A percentile compares a stretch with the other conserved stretches of the same genome.
Conservation (phyloP, 2,113 vertebrate species). For the Gymnobelideus leadbeateri region DNA sequence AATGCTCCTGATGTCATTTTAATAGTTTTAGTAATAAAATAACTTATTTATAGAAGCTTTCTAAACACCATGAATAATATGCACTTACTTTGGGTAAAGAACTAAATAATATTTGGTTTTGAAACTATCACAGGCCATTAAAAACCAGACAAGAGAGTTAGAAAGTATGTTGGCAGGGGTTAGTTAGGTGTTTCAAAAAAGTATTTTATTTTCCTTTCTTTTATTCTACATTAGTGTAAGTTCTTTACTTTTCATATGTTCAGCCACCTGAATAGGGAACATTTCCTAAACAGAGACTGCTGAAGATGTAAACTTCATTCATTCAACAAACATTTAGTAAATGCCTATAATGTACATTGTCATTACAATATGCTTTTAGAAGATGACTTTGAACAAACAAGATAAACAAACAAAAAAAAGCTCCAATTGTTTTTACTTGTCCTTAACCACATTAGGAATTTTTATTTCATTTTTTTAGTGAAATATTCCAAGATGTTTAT, state of each 20-base stretch:
- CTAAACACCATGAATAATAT: slow-evolving; percentile 57
- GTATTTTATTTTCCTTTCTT: slow-evolving; percentile 23
- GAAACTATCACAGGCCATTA: slow-evolving; percentile 36
- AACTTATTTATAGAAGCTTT: slow-evolving; percentile 41
- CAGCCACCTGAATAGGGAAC: not conserved
- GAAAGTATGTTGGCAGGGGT: slow-evolving; percentile 17
- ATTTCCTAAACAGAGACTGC: slow-evolving; percentile 18
- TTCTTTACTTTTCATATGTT: slow-evolving; percentile 22
- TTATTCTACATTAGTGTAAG: slow-evolving; percentile 35
- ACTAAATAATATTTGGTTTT: slow-evolving; percentile 40
- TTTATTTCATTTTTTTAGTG: not conserved
- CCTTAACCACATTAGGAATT: slow-evolving; percentile 53
- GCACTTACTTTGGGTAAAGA: slow-evolving; percentile 36
- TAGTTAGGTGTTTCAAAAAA: not conserved
- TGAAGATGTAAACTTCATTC: slow-evolving; percentile 15
- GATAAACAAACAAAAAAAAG: slow-evolving; percentile 36
- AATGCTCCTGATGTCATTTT: slow-evolving; percentile 42
- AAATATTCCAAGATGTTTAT: not conserved
- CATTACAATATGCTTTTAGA: not conserved
- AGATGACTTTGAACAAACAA: slow-evolving; percentile 35
- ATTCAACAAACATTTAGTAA: slow-evolving; percentile 40
- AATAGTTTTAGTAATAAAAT: slow-evolving; percentile 1
- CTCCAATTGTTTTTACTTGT: slow-evolving; percentile 44
- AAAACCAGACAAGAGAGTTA: slow-evolving; percentile 57
- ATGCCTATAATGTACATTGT: not conserved